Evolutionary conservation across 2,113 vertebrate genomes (phyloP).

Genomic region (Chionis minor): DNA sequence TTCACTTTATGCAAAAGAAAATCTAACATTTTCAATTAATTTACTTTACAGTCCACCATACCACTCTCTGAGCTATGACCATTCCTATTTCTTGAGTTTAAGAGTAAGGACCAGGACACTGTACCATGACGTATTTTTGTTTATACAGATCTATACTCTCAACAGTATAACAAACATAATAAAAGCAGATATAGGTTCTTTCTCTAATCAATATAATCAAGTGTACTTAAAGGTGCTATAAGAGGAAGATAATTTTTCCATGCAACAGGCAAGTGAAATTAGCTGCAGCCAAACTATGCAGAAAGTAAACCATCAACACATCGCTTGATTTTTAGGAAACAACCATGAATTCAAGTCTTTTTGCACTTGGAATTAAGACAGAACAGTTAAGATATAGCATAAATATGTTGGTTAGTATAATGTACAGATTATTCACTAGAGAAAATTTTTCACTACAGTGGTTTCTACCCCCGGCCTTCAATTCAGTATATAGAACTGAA

Average conservation of each 20-base stretch:
- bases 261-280: not conserved
- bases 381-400: not conserved
- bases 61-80: not conserved
- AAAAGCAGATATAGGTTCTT: not conserved
- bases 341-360: not conserved
- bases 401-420: not conserved
- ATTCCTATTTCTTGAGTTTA: not conserved
- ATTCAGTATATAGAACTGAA: not conserved
- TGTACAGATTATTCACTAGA: not conserved
- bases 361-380: not conserved
- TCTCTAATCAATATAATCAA: not conserved
- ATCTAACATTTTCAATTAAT: not conserved
- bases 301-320: not conserved
- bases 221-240: not conserved
- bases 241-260: not conserved
- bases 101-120: not conserved
- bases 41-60: not conserved
- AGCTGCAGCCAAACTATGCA: not conserved
- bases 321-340: not conserved
- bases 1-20: not conserved
- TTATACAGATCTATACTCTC: not conserved
- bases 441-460: not conserved
- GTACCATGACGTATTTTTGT: not conserved
- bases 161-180: not conserved
- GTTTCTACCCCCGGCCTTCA: not conserved